phyloP scores from a whole-genome alignment of 1,140 invertebrate species.

The Maconellicoccus hirsutus region DNA sequence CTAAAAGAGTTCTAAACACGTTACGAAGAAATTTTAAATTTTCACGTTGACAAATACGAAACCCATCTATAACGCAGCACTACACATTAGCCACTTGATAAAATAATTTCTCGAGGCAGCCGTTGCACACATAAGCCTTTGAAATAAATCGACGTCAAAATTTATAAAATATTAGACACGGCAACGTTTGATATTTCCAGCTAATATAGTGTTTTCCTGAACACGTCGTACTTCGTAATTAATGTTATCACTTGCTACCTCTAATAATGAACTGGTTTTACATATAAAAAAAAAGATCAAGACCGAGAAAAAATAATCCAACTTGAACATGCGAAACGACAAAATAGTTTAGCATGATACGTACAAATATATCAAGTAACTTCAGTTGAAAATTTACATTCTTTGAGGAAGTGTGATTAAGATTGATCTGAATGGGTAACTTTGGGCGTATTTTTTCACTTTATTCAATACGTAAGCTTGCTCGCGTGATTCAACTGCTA shows the following conservation, averaged over 20 bases:
- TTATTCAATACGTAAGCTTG: not conserved
- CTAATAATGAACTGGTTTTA: not conserved
- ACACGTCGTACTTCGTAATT: not conserved
- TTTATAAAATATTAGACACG: not conserved
- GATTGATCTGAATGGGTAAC: too few species aligned
- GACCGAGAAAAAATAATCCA: not conserved
- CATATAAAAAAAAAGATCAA: not conserved
- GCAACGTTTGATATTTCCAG: not conserved
- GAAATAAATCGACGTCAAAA: constrained; percentile 9
- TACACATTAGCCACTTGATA: too few species aligned
- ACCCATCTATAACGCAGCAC: too few species aligned
- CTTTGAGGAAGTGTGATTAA: too few species aligned
- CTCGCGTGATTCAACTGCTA: not conserved
- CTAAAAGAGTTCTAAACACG: too few species aligned
- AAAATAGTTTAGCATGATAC: not conserved
- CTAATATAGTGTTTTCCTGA: not conserved
- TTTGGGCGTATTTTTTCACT: too few species aligned
- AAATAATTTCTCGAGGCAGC: too few species aligned
- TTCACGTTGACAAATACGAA: too few species aligned
- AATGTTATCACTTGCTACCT: not conserved
- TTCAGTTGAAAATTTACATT: not conserved
- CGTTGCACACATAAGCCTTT: not conserved
- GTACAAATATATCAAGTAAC: not conserved
- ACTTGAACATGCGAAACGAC: not conserved
- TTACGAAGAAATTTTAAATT: too few species aligned